These are phyloP conservation scores for Ephestia elutella DNA, from an alignment of 1,140 invertebrate genomes.

Conservation along the genomic window DNA sequence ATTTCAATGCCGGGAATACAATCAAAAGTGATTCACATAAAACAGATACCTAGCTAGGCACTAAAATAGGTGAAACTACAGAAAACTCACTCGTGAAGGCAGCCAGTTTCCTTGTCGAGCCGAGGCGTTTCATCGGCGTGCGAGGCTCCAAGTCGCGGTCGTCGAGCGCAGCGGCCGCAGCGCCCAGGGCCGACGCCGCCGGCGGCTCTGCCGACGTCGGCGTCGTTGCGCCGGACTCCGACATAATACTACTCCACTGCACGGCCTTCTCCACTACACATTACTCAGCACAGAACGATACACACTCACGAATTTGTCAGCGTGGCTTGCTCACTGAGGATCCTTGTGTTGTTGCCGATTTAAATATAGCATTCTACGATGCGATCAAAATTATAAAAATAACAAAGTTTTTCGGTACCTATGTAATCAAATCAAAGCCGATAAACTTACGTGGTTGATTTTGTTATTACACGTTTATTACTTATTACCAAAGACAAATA, in stretches of 20 bases:
- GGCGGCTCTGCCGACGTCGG: slow-evolving; percentile 37
- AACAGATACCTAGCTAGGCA: no score
- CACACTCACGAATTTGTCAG: background rate
- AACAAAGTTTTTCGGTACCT: background rate
- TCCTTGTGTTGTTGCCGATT: background rate
- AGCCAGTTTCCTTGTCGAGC: slow-evolving; percentile 84
- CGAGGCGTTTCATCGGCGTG: slow-evolving; percentile 84
- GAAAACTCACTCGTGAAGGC: slow-evolving; percentile 83
- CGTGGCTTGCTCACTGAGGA: background rate
- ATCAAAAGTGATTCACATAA: no score
- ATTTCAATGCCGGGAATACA: no score
- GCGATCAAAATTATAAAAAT: background rate
- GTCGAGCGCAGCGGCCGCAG: slow-evolving; percentile 32
- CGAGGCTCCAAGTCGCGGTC: slow-evolving; percentile 80
- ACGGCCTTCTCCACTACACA: background rate
- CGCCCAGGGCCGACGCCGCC: slow-evolving; percentile 1
- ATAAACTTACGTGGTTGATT: no score
- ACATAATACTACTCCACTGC: background rate
- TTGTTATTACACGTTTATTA: no score
- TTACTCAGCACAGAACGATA: background rate
- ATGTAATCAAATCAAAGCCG: no score
- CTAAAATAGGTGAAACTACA: background rate
- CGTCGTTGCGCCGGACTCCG: slow-evolving; percentile 42
- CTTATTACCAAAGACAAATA: no score
- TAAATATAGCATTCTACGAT: slow-evolving; percentile 6